phyloP scores from a whole-genome alignment of 1,140 invertebrate genomes.

The Dendroctonus ponderosae region DNA sequence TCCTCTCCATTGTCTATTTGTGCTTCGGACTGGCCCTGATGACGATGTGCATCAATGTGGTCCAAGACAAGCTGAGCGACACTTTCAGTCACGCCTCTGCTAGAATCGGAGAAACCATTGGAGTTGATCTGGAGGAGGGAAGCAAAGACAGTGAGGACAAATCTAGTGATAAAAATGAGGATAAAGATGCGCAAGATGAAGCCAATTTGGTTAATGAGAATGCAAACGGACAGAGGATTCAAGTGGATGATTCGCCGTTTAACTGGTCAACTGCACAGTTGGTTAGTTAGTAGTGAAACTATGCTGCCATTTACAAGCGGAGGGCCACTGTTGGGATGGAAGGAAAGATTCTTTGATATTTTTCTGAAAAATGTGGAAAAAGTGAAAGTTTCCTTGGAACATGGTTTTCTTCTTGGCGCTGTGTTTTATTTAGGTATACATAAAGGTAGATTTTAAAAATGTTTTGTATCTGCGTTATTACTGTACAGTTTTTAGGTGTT shows the following conservation, averaged over 20 bases:
- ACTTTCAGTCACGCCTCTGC: slow-evolving; percentile 81
- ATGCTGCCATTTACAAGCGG: neutral
- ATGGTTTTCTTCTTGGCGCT: too few relatives aligned
- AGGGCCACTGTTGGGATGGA: too few relatives aligned
- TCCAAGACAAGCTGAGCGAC: slow-evolving; percentile 83
- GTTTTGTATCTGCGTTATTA: too few relatives aligned
- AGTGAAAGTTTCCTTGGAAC: too few relatives aligned
- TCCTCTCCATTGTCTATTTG: slow-evolving; percentile 90
- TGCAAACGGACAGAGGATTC: slow-evolving; percentile 3
- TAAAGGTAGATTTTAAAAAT: too few relatives aligned
- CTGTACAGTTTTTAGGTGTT: too few relatives aligned
- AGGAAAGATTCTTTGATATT: too few relatives aligned
- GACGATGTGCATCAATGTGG: slow-evolving; percentile 95
- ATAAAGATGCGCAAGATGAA: neutral
- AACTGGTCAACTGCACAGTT: slow-evolving; percentile 7
- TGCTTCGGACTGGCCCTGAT: slow-evolving; percentile 92
- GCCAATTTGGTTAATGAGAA: neutral
- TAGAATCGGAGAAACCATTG: slow-evolving; percentile 81
- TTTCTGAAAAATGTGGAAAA: too few relatives aligned
- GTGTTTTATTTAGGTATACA: too few relatives aligned
- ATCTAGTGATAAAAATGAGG: slow-evolving; percentile 4
- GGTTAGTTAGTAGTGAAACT: slow-evolving; percentile 2
- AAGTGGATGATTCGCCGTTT: slow-evolving; percentile 18
- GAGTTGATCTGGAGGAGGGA: slow-evolving; percentile 70
- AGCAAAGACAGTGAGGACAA: slow-evolving; percentile 42